Evolutionary conservation across 2,888 invertebrate species (phyloP).

Genomic region (Acrobasis suavella): DNA sequence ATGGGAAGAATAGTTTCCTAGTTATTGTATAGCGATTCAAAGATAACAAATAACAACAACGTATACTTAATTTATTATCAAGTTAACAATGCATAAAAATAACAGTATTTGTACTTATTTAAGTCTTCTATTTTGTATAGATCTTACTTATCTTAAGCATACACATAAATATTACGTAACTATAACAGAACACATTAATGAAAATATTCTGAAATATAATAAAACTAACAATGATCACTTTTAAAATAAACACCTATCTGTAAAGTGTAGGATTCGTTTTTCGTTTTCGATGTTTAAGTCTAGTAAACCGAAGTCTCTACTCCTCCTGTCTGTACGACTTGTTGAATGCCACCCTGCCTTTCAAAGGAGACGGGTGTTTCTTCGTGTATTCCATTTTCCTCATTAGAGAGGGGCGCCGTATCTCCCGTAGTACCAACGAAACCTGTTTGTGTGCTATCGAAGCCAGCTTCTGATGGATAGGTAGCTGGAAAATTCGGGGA

Average conservation of each 20-base stretch:
- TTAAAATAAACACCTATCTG: not conserved
- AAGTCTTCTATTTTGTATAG: not conserved
- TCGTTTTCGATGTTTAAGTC: not conserved
- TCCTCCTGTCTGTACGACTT: slow-evolving; percentile 62
- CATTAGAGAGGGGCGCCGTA: slow-evolving; percentile 37
- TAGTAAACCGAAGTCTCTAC: slow-evolving; percentile 65
- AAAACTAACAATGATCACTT: not conserved
- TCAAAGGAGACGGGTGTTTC: slow-evolving; percentile 61
- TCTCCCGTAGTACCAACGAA: slow-evolving; percentile 51
- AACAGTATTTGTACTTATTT: slow-evolving; percentile 21
- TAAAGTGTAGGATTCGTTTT: not conserved
- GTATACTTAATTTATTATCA: slow-evolving; percentile 25
- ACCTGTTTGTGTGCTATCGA: slow-evolving; percentile 49
- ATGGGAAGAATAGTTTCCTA: not conserved
- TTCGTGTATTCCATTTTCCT: slow-evolving; percentile 42
- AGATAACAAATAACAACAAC: slow-evolving; percentile 21
- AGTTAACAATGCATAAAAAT: too few species aligned
- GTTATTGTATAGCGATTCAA: not conserved
- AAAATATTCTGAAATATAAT: not conserved
- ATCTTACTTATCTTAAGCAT: not conserved
- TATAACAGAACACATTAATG: slow-evolving; percentile 3
- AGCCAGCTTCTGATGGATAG: slow-evolving; percentile 47
- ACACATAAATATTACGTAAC: slow-evolving; percentile 12
- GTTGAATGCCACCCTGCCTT: slow-evolving; percentile 68
- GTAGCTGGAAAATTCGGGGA: slow-evolving; percentile 48